Percentiles rank a stretch among this genome's conserved stretches.
Evolutionary conservation across 2,888 invertebrate species (phyloP).

Genomic region (Anoncus sp.): DNA sequence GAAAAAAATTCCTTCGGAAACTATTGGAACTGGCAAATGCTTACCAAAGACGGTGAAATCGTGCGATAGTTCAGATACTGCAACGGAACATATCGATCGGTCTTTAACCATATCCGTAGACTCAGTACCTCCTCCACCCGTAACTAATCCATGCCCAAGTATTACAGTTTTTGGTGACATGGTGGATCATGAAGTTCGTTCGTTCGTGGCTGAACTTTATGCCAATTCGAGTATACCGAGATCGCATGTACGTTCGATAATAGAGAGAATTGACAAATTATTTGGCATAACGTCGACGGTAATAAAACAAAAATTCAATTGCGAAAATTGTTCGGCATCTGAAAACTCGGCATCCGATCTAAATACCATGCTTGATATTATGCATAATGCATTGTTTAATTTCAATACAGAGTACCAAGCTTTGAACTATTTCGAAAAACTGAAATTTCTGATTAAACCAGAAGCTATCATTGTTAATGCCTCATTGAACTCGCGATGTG

Average conservation of each 20-base stretch:
- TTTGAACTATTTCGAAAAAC: constrained; percentile 51
- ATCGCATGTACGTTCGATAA: constrained; percentile 11
- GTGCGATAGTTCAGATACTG: no score
- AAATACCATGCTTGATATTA: constrained; percentile 25
- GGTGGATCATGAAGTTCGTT: constrained; percentile 1
- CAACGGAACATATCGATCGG: no score
- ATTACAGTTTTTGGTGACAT: constrained; percentile 1
- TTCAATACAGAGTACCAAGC: constrained; percentile 42
- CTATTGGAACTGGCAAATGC: no score
- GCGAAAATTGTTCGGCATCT: constrained; percentile 1
- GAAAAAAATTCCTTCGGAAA: no score
- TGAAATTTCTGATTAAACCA: constrained; percentile 34
- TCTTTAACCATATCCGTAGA: no score
- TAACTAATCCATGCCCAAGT: constrained; percentile 16
- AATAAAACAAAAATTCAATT: constrained; percentile 31
- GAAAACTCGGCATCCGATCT: constrained; percentile 18
- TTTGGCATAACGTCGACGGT: constrained; percentile 10
- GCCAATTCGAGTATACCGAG: constrained; percentile 30
- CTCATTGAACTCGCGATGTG: not conserved
- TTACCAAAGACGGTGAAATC: no score
- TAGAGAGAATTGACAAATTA: constrained; percentile 20
- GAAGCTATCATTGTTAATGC: constrained; percentile 25
- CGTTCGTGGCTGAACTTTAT: constrained; percentile 51
- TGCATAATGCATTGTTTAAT: constrained; percentile 40
- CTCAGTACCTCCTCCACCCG: no score